These are phyloP conservation scores for Drosophila lutescens DNA, from an alignment of 2,888 invertebrate species.

Conservation along the genomic window DNA sequence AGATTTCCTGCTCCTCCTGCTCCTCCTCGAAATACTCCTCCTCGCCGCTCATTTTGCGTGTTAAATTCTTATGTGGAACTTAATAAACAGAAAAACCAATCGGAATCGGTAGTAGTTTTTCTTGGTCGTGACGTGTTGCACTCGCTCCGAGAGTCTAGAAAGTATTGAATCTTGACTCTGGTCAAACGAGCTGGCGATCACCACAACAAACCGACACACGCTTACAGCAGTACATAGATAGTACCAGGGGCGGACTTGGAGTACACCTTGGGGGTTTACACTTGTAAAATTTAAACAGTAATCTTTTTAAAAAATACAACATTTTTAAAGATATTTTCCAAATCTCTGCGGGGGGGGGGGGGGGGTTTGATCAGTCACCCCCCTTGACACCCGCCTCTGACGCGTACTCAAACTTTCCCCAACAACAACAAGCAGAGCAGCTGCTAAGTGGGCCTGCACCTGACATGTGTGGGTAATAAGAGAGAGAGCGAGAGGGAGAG, in stretches of 20 bases:
- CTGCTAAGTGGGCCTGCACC: constrained; percentile 47
- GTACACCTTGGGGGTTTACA: too few relatives aligned
- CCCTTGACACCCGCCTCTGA: neutral
- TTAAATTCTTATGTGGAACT: constrained; percentile 1
- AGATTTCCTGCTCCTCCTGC: constrained; percentile 70
- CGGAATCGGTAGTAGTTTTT: constrained; percentile 17
- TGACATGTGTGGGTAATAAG: constrained; percentile 41
- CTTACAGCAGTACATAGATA: constrained; percentile 23
- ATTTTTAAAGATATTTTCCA: neutral
- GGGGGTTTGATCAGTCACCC: neutral
- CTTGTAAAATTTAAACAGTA: too few relatives aligned
- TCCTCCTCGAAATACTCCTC: constrained; percentile 41
- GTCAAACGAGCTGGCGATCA: constrained; percentile 69
- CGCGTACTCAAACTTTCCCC: constrained; percentile 67
- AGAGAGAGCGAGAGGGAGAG: constrained; percentile 10
- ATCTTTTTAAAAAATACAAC: neutral
- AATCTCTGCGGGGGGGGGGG: neutral
- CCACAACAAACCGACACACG: constrained; percentile 44
- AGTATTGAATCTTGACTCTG: constrained; percentile 70
- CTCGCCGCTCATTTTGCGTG: constrained; percentile 51
- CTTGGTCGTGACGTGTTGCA: constrained; percentile 68
- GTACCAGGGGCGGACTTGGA: neutral
- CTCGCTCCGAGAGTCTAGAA: constrained; percentile 70
- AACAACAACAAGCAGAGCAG: constrained; percentile 54
- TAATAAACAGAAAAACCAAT: constrained; percentile 14